Conservation (phyloP, 2,113 vertebrate species). For the Protomyctophum bolini region DNA sequence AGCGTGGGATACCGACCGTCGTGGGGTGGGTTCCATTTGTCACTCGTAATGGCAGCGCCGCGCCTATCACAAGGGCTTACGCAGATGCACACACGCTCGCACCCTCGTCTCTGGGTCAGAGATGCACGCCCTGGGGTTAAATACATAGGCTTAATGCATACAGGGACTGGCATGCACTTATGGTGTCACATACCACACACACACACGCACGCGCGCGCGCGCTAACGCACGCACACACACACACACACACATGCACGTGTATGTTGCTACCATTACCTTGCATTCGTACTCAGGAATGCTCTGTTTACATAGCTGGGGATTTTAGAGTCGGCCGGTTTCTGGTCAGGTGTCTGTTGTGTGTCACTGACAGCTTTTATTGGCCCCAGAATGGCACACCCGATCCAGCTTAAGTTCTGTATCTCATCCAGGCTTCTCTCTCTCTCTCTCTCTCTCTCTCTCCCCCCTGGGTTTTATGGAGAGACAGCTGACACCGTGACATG, state of each 20-base stretch:
- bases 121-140: slow-evolving; percentile 4
- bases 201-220: neutral
- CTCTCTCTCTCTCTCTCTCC: too few species aligned
- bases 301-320: slow-evolving; percentile 67
- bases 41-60: slow-evolving; percentile 19
- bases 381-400: neutral
- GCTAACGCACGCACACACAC: neutral
- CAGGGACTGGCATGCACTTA: neutral
- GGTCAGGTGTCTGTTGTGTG: slow-evolving; percentile 65
- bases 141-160: slow-evolving; percentile 10
- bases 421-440: neutral
- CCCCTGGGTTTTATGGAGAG: too few species aligned
- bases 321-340: slow-evolving; percentile 26
- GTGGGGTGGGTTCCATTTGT: slow-evolving; percentile 25
- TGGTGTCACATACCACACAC: neutral
- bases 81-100: neutral
- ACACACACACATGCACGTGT: slow-evolving; percentile 4
- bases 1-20: slow-evolving; percentile 16
- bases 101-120: slow-evolving; percentile 3
- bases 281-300: slow-evolving; percentile 58
- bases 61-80: slow-evolving; percentile 17
- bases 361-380: slow-evolving; percentile 52
- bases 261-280: neutral
- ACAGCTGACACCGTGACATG: too few species aligned
- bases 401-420: neutral